A percentile compares a stretch with the other conserved stretches of the same genome.
phyloP scores from a whole-genome alignment of 2,797 vertebrate species.

The Mallotus villosus region DNA sequence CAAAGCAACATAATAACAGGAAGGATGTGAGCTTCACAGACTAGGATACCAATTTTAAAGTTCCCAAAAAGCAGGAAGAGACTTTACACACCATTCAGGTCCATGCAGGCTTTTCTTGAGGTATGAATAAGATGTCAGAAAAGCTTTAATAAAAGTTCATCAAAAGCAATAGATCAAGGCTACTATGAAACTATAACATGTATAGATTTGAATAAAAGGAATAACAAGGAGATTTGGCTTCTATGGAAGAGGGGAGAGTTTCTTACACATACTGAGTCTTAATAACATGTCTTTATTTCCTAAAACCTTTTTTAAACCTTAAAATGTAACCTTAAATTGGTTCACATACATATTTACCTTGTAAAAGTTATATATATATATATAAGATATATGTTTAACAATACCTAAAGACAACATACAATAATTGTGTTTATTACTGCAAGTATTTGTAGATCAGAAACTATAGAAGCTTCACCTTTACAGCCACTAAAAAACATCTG shows the following conservation, averaged over 20 bases:
- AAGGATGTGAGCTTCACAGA: constrained; percentile 53
- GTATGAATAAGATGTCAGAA: constrained; percentile 12
- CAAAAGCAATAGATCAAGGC: constrained; percentile 17
- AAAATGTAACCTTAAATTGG: not conserved
- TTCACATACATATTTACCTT: not conserved
- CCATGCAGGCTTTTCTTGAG: constrained; percentile 17
- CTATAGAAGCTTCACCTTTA: not conserved
- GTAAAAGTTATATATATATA: not conserved
- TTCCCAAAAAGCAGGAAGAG: constrained; percentile 47
- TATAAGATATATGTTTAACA: not conserved
- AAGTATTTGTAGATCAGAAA: not conserved
- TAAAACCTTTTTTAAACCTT: too few relatives aligned
- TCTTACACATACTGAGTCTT: too few relatives aligned
- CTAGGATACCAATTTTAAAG: constrained; percentile 40
- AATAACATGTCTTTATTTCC: not conserved
- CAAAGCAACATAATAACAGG: constrained; percentile 53
- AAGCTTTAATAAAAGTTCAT: constrained; percentile 9
- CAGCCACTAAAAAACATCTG: not conserved
- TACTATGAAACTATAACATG: constrained; percentile 17
- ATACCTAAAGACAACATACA: not conserved
- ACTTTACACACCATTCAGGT: constrained; percentile 24
- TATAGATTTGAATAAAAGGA: not conserved
- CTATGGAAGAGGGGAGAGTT: not conserved
- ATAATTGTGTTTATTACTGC: not conserved
- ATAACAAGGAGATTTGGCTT: not conserved